These are phyloP conservation scores for Carcina quercana DNA, from an alignment of 2,888 invertebrate species.

Conservation along the genomic window DNA sequence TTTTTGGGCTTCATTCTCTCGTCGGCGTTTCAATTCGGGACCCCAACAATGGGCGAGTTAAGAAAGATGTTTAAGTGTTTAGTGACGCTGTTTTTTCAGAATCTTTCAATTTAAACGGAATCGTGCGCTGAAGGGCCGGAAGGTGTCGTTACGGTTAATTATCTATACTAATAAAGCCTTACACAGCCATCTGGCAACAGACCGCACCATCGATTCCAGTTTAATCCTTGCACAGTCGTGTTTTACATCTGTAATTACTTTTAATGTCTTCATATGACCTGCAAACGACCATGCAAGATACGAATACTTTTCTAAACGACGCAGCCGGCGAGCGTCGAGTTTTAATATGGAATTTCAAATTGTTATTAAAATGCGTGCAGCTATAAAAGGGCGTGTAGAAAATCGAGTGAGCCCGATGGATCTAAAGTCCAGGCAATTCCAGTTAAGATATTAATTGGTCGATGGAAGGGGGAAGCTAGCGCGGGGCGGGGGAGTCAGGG, in stretches of 20 bases:
- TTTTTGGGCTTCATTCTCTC: constrained; percentile 56
- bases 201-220: constrained; percentile 24
- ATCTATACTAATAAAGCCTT: constrained; percentile 51
- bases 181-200: constrained; percentile 36
- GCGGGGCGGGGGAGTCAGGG: constrained; percentile 20
- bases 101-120: constrained; percentile 69
- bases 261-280: constrained; percentile 21
- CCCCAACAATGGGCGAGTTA: constrained; percentile 64
- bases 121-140: constrained; percentile 67
- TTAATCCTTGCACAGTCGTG: constrained; percentile 24
- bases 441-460: constrained; percentile 67
- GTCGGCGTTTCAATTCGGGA: constrained; percentile 63
- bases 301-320: constrained; percentile 3
- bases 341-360: constrained; percentile 36
- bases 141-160: constrained; percentile 68
- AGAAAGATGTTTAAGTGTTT: constrained; percentile 74
- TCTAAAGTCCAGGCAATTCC: constrained; percentile 46
- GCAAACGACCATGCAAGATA: constrained; percentile 8
- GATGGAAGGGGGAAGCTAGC: constrained; percentile 27
- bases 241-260: constrained; percentile 21
- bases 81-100: constrained; percentile 71
- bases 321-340: constrained; percentile 18
- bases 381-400: constrained; percentile 43
- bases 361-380: constrained; percentile 43
- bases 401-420: constrained; percentile 35